These are phyloP conservation scores for Centroberyx gerrardi DNA, from an alignment of 2,797 vertebrate genomes.

Conservation along the genomic window DNA sequence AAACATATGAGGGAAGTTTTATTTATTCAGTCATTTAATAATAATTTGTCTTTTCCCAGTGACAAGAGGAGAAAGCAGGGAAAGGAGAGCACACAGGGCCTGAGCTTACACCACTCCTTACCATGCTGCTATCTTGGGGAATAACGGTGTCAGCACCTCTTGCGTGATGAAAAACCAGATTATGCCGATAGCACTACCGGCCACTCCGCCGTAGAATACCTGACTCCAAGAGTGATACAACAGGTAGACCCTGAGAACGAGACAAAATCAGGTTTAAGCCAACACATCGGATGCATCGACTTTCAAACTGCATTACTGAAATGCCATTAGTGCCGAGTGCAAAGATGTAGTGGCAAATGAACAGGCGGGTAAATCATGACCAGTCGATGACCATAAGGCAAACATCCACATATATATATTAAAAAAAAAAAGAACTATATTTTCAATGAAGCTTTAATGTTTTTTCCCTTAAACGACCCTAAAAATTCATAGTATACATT, in stretches of 20 bases:
- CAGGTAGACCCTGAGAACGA: conserved; percentile 92
- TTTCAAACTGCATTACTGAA: too few species aligned
- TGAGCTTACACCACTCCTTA: conserved; percentile 74
- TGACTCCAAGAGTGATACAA: conserved; percentile 99
- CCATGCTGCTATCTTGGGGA: conserved; percentile 98
- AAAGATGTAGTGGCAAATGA: too few species aligned
- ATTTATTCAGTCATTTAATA: conserved; percentile 32
- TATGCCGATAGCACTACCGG: conserved; percentile 91
- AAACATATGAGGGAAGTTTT: not conserved
- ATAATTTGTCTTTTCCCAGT: conserved; percentile 41
- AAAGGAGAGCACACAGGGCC: conserved; percentile 34
- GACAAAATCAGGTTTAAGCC: conserved; percentile 17
- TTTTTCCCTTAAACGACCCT: too few species aligned
- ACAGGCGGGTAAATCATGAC: too few species aligned
- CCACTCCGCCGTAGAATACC: conserved; percentile 93
- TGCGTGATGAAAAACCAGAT: conserved; percentile 98
- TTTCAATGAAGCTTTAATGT: too few species aligned
- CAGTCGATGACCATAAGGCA: too few species aligned
- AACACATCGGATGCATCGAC: not conserved
- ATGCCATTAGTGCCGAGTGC: too few species aligned
- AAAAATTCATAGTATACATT: too few species aligned
- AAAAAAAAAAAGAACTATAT: too few species aligned
- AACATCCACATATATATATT: too few species aligned
- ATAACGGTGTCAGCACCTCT: conserved; percentile 96
- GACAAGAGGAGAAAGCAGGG: conserved; percentile 34